Base-by-base conservation (phyloP, 1,140 invertebrate species). In the Magallana angulata region DNA sequence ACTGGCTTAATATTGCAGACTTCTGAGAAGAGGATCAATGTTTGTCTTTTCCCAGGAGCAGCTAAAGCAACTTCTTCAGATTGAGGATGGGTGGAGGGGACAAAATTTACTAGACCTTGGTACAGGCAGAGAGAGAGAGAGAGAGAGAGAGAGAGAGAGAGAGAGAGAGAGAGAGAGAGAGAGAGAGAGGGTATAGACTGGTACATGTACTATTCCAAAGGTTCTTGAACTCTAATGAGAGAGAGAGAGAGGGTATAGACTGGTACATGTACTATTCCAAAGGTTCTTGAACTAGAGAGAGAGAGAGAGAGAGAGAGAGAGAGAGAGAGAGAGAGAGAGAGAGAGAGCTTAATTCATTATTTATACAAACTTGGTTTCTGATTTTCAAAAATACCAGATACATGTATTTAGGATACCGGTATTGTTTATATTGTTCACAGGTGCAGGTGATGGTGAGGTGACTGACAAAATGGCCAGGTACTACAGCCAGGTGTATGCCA, bases 401-500 rank as follows among this genome's bases (percentile, higher is more conserved):
- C 36, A 48, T 85, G 71, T 57, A 30, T 30, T 0, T 48, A 48
- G 36, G 36, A 5, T 48, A 36, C 4, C 24, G 36, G 58, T 83
- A 36, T 88, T 36, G 60, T 86, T 24, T 86, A n/a, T 30, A 16
- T 14, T 57, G 57, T 64, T 89, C 89, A 59, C 85, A 95, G 94
- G 98, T 64, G 98, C 98, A 9, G 98, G 98, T 1, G 98, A 99
- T 95, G 98, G 98, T 7, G 96, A 96, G 88, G 97, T 98, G 2
- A 99, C 98, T 36, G 95, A 96, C 18, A 96, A 97, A 82, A 96
- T 98, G 91, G 96, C 96, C 0, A 94, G 96, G 56, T 94, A 94
- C 89, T 96, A 97, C 87, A 91, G 95, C 18, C 94, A 96, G 24
- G 96, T 97, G 48, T 97, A 97, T 93, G 97, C 97, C 68, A 99